Conservation (phyloP, 1,140 invertebrate genomes). For the Colletes gigas region DNA sequence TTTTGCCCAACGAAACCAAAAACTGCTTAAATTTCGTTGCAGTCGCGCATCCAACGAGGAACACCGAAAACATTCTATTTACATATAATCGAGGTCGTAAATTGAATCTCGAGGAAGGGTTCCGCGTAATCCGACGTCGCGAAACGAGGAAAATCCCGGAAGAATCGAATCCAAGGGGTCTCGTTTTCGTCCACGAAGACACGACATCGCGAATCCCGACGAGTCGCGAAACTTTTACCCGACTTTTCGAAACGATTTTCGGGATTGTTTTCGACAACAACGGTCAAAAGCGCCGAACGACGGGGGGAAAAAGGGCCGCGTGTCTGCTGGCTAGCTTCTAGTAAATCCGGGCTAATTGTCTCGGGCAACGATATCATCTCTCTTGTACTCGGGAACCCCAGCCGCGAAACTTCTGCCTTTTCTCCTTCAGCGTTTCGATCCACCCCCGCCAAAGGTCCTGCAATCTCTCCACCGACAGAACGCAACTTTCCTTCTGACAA, state of each 20-base stretch:
- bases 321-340: constrained; percentile 25
- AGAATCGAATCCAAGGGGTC: constrained; percentile 1
- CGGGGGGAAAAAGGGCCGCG: background rate
- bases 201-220: constrained; percentile 20
- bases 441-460: background rate
- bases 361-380: constrained; percentile 59
- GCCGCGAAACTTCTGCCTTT: constrained; percentile 37
- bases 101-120: constrained; percentile 1
- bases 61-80: background rate
- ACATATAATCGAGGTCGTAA: constrained; percentile 10
- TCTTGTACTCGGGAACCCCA: constrained; percentile 23
- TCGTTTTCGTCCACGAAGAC: background rate
- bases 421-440: constrained; percentile 39
- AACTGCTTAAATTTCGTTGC: background rate
- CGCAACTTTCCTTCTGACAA: constrained; percentile 52
- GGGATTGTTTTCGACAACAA: constrained; percentile 39
- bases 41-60: background rate
- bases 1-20: too few relatives aligned
- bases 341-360: constrained; percentile 70
- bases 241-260: constrained; percentile 17
- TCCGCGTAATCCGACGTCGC: background rate
- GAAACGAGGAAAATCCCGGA: background rate
- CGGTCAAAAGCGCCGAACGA: constrained; percentile 21
- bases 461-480: constrained; percentile 20
- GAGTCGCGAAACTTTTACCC: constrained; percentile 29